These are phyloP conservation scores for Empidonax alnorum DNA, from an alignment of 2,113 vertebrate genomes.

Conservation along the genomic window DNA sequence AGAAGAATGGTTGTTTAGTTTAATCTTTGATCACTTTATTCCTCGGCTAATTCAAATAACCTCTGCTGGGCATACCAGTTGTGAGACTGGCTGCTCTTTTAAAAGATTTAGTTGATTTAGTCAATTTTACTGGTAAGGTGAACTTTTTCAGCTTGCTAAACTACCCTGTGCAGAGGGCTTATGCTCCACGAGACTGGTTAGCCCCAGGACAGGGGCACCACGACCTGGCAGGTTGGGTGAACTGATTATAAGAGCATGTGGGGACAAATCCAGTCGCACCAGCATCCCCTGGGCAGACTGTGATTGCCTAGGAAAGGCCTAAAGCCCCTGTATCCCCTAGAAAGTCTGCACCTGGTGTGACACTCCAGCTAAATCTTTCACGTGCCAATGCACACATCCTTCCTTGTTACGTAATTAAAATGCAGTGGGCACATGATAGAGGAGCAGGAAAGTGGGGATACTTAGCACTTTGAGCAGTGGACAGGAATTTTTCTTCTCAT, in stretches of 20 bases:
- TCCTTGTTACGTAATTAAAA: not conserved
- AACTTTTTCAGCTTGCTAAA: not conserved
- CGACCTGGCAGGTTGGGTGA: not conserved
- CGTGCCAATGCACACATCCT: fast-evolving
- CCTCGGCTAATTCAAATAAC: not conserved
- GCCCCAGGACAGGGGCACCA: not conserved
- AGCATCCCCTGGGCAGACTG: not conserved
- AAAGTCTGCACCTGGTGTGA: not conserved
- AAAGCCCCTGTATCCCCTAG: not conserved
- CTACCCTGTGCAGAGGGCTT: not conserved
- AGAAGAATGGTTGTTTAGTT: not conserved
- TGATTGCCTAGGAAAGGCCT: not conserved
- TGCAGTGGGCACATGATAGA: not conserved
- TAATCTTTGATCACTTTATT: not conserved
- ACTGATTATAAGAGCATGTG: not conserved
- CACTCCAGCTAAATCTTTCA: not conserved
- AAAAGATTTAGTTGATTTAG: not conserved
- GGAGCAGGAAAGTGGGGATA: not conserved
- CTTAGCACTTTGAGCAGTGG: not conserved
- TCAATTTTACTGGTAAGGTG: not conserved
- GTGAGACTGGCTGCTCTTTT: not conserved
- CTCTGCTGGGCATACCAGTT: not conserved
- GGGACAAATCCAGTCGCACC: not conserved
- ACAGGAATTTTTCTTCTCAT: not conserved
- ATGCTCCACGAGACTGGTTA: fast-evolving